phyloP scores from a whole-genome alignment of 2,113 vertebrate genomes.

The Pithys albifrons region DNA sequence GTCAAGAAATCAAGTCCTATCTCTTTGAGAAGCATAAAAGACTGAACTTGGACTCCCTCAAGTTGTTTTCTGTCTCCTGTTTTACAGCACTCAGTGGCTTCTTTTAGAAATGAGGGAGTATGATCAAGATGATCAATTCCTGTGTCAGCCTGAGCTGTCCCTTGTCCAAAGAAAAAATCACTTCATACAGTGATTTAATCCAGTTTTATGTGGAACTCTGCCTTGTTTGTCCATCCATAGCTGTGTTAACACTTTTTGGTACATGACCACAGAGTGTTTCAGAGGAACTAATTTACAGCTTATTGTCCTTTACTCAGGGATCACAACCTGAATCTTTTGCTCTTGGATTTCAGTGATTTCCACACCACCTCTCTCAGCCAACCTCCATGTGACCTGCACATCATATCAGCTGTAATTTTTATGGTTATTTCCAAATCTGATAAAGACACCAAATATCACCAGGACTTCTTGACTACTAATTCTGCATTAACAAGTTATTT shows the following conservation, averaged over 20 bases:
- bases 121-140: not conserved
- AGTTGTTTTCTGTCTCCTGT: not conserved
- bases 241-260: not conserved
- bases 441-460: not conserved
- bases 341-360: not conserved
- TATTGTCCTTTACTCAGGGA: not conserved
- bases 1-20: not conserved
- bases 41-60: not conserved
- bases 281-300: not conserved
- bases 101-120: not conserved
- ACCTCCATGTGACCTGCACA: not conserved
- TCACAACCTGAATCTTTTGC: not conserved
- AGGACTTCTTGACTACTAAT: not conserved
- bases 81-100: not conserved
- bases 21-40: not conserved
- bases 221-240: not conserved
- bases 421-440: not conserved
- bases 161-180: not conserved
- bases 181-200: not conserved
- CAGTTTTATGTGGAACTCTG: not conserved
- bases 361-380: not conserved
- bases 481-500: not conserved
- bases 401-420: not conserved
- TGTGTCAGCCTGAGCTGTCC: not conserved
- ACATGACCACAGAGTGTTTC: not conserved